phyloP scores from a whole-genome alignment of 2,888 invertebrate genomes.

The Nemotelus nigrinus region DNA sequence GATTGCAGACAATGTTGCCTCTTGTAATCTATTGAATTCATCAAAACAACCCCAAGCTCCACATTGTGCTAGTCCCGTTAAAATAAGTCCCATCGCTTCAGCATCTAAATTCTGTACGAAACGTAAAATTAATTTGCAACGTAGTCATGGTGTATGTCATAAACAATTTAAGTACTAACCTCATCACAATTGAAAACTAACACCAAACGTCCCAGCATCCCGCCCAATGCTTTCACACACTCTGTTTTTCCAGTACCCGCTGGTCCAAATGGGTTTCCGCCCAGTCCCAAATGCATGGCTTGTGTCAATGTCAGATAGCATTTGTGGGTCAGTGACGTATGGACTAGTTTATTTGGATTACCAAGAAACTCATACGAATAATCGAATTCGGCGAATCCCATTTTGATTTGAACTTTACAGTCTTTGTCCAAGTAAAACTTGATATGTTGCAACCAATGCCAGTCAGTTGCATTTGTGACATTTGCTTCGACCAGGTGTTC shows the following conservation, averaged over 20 bases:
- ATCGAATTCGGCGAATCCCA: slow-evolving; percentile 93
- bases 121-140: background rate
- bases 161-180: slow-evolving; percentile 63
- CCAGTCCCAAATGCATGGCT: slow-evolving; percentile 94
- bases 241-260: slow-evolving; percentile 99
- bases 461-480: slow-evolving; percentile 75
- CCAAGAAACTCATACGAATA: slow-evolving; percentile 99
- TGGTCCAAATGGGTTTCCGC: slow-evolving; percentile 98
- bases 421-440: slow-evolving; percentile 75
- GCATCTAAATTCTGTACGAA: slow-evolving; percentile 85
- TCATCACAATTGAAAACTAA: slow-evolving; percentile 98
- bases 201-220: slow-evolving; percentile 90
- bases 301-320: slow-evolving; percentile 97
- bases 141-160: background rate
- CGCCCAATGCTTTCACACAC: slow-evolving; percentile 94
- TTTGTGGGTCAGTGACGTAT: slow-evolving; percentile 95
- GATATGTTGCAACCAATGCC: slow-evolving; percentile 96
- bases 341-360: slow-evolving; percentile 93
- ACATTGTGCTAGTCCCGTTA: slow-evolving; percentile 91
- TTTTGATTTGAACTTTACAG: slow-evolving; percentile 75
- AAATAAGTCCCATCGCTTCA: slow-evolving; percentile 92
- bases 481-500: slow-evolving; percentile 78
- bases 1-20: slow-evolving; percentile 92
- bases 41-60: slow-evolving; percentile 99
- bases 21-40: slow-evolving; percentile 97